These are phyloP conservation scores for Muscicapa striata DNA, from an alignment of 2,797 vertebrate genomes.

Conservation along the genomic window DNA sequence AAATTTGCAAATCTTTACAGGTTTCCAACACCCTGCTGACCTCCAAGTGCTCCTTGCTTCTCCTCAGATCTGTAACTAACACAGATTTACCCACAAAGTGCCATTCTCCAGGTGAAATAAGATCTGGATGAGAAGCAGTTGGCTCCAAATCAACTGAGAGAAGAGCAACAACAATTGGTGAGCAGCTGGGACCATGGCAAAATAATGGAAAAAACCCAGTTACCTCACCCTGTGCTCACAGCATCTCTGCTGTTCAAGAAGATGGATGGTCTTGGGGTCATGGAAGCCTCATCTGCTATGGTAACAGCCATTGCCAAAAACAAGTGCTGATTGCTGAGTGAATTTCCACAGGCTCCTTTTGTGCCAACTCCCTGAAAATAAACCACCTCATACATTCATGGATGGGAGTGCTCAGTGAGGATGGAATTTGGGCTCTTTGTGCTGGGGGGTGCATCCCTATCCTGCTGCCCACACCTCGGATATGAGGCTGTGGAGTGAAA, in stretches of 20 bases:
- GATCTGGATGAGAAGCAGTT: not conserved
- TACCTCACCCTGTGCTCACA: conserved; percentile 34
- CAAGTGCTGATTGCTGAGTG: conserved; percentile 18
- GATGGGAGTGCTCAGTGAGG: not conserved
- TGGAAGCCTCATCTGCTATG: not conserved
- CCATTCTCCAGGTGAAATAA: not conserved
- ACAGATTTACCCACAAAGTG: not conserved
- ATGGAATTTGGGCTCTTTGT: not conserved
- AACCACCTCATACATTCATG: not conserved
- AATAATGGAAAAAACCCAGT: not conserved
- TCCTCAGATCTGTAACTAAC: not conserved
- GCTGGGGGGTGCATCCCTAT: not conserved
- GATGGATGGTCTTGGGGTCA: conserved; percentile 21
- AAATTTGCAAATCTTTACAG: not conserved
- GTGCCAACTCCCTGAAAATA: not conserved
- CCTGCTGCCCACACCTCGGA: not conserved
- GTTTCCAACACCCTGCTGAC: not conserved
- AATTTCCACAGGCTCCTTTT: conserved; percentile 23
- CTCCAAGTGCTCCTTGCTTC: not conserved
- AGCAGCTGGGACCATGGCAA: not conserved
- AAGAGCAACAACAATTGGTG: not conserved
- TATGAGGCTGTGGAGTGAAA: not conserved
- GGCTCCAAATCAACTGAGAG: conserved; percentile 14
- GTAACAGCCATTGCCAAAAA: not conserved
- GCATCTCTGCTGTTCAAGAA: not conserved